phyloP scores from a whole-genome alignment of 2,797 vertebrate genomes.

The Chrysocyon brachyurus region DNA sequence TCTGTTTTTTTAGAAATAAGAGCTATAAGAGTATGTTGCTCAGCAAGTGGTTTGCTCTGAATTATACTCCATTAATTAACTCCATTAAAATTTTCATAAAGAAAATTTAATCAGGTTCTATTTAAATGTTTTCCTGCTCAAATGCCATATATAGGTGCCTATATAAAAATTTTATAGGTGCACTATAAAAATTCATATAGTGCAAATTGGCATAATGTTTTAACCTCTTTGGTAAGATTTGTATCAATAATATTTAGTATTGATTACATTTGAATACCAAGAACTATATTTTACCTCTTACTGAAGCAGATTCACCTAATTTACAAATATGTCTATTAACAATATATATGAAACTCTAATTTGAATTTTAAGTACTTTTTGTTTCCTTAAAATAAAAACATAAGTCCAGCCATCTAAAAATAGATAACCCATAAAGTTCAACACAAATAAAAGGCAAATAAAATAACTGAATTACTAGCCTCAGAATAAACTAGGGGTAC shows the following conservation, averaged over 20 bases:
- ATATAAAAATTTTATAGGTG: too few species aligned
- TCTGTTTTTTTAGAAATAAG: conserved; percentile 45
- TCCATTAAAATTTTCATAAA: background rate
- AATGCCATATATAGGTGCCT: background rate
- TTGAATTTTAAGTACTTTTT: background rate
- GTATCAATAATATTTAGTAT: conserved; percentile 2
- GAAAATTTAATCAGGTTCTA: conserved; percentile 41
- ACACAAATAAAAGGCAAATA: background rate
- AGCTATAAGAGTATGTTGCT: background rate
- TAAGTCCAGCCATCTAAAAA: background rate
- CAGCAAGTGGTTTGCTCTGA: conserved; percentile 48
- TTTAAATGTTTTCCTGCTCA: conserved; percentile 57
- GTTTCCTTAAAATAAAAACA: conserved; percentile 34
- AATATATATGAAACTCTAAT: background rate
- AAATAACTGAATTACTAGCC: background rate
- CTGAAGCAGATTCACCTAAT: background rate
- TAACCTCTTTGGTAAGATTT: conserved; percentile 62
- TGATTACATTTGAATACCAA: conserved; percentile 72
- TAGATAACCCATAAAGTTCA: background rate
- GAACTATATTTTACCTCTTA: conserved; percentile 48
- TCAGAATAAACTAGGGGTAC: background rate
- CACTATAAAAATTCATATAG: too few species aligned
- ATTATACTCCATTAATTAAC: conserved; percentile 53
- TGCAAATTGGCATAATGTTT: conserved; percentile 28
- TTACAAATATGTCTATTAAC: conserved; percentile 48